Conservation (phyloP, 2,888 invertebrate genomes). For the Pachliopta kotzebuea region DNA sequence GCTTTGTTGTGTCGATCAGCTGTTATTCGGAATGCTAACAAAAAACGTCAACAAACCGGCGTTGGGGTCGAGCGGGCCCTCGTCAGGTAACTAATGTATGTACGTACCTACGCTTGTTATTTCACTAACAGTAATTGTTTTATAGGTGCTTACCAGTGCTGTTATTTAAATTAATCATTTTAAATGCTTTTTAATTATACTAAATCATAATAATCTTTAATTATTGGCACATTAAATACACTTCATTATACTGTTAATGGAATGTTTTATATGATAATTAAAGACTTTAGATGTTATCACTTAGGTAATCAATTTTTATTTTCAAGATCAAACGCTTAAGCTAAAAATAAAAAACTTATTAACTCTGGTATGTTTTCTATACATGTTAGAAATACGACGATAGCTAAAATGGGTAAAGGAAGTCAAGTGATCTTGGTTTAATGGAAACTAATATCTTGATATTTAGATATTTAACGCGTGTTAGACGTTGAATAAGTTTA, state of each 20-base stretch:
- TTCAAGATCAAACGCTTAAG: too few relatives aligned
- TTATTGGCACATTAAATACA: too few relatives aligned
- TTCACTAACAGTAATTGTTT: too few relatives aligned
- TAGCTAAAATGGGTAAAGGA: slow-evolving; percentile 13
- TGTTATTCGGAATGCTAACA: slow-evolving; percentile 61
- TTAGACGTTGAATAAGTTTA: neutral
- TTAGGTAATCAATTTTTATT: too few relatives aligned
- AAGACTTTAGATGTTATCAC: too few relatives aligned
- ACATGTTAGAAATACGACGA: neutral
- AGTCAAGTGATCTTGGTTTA: slow-evolving; percentile 21
- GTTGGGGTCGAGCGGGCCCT: slow-evolving; percentile 35
- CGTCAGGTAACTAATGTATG: slow-evolving; percentile 52
- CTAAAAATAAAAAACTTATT: neutral
- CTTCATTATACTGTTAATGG: too few relatives aligned
- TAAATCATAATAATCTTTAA: too few relatives aligned
- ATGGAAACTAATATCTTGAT: slow-evolving; percentile 27
- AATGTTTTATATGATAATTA: too few relatives aligned
- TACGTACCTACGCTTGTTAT: too few relatives aligned
- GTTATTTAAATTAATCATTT: too few relatives aligned
- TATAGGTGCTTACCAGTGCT: too few relatives aligned
- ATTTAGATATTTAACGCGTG: slow-evolving; percentile 16
- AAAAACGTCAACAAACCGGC: slow-evolving; percentile 63
- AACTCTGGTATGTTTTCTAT: neutral
- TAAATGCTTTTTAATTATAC: too few relatives aligned
- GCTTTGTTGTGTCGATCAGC: slow-evolving; percentile 65